These are phyloP conservation scores for Enteromius paludinosus DNA, from an alignment of 2,797 vertebrate genomes.

Conservation along the genomic window DNA sequence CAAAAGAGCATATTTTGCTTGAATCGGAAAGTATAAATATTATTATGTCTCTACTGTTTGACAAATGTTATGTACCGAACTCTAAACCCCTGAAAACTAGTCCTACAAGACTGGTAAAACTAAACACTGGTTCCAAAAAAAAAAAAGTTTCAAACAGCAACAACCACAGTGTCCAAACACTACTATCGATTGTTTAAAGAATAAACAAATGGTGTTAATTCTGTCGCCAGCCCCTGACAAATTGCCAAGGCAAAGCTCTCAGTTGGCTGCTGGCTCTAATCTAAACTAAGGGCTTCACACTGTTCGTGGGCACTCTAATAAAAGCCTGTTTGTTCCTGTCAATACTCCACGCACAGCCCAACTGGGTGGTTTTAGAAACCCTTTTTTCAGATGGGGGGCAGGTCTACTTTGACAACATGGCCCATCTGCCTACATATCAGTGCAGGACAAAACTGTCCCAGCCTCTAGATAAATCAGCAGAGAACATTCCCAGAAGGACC, in stretches of 20 bases:
- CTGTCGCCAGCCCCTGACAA: background rate
- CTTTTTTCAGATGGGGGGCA: conserved; percentile 15
- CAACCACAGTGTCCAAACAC: background rate
- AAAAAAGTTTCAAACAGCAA: background rate
- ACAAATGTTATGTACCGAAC: background rate
- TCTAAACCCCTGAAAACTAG: background rate
- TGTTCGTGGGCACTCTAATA: conserved; percentile 1
- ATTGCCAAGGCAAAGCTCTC: background rate
- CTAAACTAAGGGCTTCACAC: conserved; percentile 14
- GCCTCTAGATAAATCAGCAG: background rate
- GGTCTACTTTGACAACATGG: background rate
- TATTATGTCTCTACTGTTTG: background rate
- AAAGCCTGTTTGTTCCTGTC: conserved; percentile 35
- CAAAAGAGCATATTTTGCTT: background rate
- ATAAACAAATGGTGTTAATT: conserved; percentile 1
- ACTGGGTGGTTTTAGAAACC: conserved; percentile 19
- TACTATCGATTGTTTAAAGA: background rate
- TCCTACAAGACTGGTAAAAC: background rate
- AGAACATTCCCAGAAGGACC: background rate
- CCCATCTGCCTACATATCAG: conserved; percentile 38
- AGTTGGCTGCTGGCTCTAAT: background rate
- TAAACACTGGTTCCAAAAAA: background rate
- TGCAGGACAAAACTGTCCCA: background rate
- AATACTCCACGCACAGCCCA: conserved; percentile 15
- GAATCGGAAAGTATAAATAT: background rate